Evolutionary conservation across 2,888 invertebrate genomes (phyloP).

Genomic region (Sinotaia quadrata): DNA sequence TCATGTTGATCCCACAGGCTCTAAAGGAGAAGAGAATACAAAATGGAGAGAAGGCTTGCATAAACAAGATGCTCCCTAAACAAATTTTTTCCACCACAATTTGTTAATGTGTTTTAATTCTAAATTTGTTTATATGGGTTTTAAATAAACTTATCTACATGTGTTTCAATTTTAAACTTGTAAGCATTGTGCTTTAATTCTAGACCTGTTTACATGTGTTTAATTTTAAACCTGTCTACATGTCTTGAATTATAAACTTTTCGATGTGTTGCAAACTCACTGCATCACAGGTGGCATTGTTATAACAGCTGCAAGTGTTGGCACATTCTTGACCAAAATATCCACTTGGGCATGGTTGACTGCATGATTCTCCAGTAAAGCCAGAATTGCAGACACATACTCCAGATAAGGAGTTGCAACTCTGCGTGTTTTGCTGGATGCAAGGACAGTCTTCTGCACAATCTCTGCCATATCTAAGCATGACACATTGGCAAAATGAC

Average conservation of each 20-base stretch:
- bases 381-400: constrained; percentile 48
- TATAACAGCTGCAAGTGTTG: constrained; percentile 41
- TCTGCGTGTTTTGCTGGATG: constrained; percentile 37
- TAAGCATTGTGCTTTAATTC: too few species aligned
- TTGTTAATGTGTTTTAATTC: too few species aligned
- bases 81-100: too few species aligned
- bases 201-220: too few species aligned
- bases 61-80: neutral
- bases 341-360: constrained; percentile 43
- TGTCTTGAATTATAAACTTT: too few species aligned
- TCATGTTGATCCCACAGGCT: neutral
- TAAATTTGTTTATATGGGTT: too few species aligned
- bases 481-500: too few species aligned
- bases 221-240: too few species aligned
- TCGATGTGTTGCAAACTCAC: too few species aligned
- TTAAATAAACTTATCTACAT: too few species aligned
- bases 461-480: constrained; percentile 22
- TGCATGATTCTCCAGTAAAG: constrained; percentile 43
- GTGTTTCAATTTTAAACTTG: too few species aligned
- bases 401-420: constrained; percentile 39
- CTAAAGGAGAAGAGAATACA: neutral
- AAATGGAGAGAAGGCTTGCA: neutral
- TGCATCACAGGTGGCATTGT: constrained; percentile 46
- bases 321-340: constrained; percentile 44
- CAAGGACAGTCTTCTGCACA: constrained; percentile 42